Evolutionary conservation across 1,140 invertebrate species (phyloP).

Genomic region (Zaprionus lachaisei): DNA sequence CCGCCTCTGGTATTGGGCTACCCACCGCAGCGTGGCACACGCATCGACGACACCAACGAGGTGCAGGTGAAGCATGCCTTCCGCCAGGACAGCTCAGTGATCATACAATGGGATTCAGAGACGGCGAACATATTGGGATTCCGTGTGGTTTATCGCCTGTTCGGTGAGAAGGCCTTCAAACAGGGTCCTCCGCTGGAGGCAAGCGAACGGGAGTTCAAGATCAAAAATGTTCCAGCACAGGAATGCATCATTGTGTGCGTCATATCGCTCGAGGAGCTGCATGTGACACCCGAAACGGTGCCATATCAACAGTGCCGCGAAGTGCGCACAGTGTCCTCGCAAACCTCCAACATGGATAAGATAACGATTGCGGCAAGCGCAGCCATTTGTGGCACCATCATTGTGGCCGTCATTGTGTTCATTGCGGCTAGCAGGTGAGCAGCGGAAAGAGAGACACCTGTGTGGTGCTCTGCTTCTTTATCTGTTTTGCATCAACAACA

Average conservation of each 20-base stretch:
- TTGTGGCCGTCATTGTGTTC: slow-evolving; percentile 94
- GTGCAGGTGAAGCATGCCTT: slow-evolving; percentile 94
- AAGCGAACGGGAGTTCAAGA: slow-evolving; percentile 95
- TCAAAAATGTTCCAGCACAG: slow-evolving; percentile 95
- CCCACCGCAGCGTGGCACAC: slow-evolving; percentile 87
- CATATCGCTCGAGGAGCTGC: slow-evolving; percentile 93
- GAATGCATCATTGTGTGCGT: slow-evolving; percentile 97
- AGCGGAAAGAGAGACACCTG: not conserved
- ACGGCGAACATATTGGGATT: slow-evolving; percentile 94
- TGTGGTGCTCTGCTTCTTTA: slow-evolving; percentile 7
- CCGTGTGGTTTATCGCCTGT: slow-evolving; percentile 94
- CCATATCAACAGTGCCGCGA: slow-evolving; percentile 95
- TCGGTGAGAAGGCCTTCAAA: slow-evolving; percentile 95
- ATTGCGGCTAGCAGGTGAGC: slow-evolving; percentile 90
- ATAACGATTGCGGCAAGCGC: slow-evolving; percentile 96
- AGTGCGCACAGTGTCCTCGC: slow-evolving; percentile 92
- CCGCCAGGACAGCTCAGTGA: slow-evolving; percentile 93
- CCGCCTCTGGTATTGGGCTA: slow-evolving; percentile 90
- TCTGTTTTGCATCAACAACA: slow-evolving; percentile 29
- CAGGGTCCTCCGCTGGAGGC: slow-evolving; percentile 94
- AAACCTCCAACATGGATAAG: slow-evolving; percentile 95
- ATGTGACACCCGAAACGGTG: slow-evolving; percentile 93
- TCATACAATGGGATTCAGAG: slow-evolving; percentile 96
- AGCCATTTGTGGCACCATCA: slow-evolving; percentile 96
- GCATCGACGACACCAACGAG: slow-evolving; percentile 88